Percentiles rank a stretch among this genome's conserved stretches.
Conservation (phyloP, 2,888 invertebrate species). For the Pristionchus japonicus region DNA sequence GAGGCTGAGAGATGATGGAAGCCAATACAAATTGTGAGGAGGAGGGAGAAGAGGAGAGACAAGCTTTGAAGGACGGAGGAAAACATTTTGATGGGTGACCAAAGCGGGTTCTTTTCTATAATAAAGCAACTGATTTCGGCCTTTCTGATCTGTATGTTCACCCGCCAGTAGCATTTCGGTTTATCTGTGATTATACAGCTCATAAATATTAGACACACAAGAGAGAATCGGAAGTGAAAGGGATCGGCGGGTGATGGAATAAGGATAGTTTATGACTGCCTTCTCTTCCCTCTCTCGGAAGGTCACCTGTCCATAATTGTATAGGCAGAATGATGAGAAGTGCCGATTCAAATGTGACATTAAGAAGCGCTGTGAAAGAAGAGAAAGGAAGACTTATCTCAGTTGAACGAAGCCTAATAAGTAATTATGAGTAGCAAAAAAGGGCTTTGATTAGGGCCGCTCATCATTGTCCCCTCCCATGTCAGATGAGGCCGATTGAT, state of each 20-base stretch:
- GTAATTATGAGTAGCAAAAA: too few relatives aligned
- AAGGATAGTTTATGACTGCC: neutral
- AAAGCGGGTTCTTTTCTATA: neutral
- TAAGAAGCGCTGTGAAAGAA: neutral
- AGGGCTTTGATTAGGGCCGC: neutral
- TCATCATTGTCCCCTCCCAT: neutral
- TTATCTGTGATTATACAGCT: too few relatives aligned
- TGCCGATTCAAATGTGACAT: neutral
- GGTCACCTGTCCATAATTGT: neutral
- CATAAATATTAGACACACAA: neutral
- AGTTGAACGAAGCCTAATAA: too few relatives aligned
- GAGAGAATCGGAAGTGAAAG: slow-evolving; percentile 7
- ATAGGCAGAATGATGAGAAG: neutral
- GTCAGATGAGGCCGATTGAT: neutral
- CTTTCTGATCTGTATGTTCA: too few relatives aligned
- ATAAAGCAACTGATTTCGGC: too few relatives aligned
- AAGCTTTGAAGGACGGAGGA: neutral
- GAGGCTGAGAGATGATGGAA: slow-evolving; percentile 33
- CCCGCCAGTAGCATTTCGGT: too few relatives aligned
- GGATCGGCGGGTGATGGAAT: neutral
- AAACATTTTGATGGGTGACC: slow-evolving; percentile 18
- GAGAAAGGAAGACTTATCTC: neutral
- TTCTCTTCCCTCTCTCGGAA: neutral
- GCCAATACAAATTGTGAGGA: slow-evolving; percentile 23
- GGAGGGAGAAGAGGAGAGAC: neutral